phyloP scores from a whole-genome alignment of 2,888 invertebrate species.

The Cephus rjabovi region DNA sequence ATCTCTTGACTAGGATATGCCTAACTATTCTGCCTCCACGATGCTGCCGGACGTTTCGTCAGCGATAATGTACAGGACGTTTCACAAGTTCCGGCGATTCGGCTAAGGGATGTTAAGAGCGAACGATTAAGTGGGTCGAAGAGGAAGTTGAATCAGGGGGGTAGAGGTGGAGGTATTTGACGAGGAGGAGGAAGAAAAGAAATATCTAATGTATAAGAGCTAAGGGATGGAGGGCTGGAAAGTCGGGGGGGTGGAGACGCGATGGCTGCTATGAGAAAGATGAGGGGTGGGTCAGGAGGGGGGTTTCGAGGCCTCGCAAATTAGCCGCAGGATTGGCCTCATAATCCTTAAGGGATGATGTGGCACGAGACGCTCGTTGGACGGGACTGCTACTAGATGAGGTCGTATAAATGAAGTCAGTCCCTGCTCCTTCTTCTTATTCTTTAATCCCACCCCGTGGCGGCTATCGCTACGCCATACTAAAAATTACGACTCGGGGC shows the following conservation, averaged over 20 bases:
- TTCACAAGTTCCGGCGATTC: conserved; percentile 5
- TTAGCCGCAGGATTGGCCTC: conserved; percentile 63
- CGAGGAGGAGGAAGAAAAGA: not conserved
- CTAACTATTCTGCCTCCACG: conserved; percentile 61
- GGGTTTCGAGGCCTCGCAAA: conserved; percentile 51
- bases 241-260: not conserved
- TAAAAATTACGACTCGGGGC: conserved; percentile 52
- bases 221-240: not conserved
- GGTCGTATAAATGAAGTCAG: conserved; percentile 61
- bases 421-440: conserved; percentile 50
- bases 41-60: conserved; percentile 60
- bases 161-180: conserved; percentile 10
- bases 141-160: conserved; percentile 17
- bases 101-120: not conserved
- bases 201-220: not conserved
- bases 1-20: conserved; percentile 63
- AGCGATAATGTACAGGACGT: conserved; percentile 53
- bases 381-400: conserved; percentile 47
- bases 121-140: conserved; percentile 17
- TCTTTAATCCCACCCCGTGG: conserved; percentile 60
- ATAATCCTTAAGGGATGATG: conserved; percentile 61
- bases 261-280: not conserved
- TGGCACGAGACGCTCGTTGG: conserved; percentile 23
- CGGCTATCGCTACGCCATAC: conserved; percentile 45
- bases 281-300: not conserved